phyloP scores from a whole-genome alignment of 2,888 invertebrate species.

The Perithous albicinctus region DNA sequence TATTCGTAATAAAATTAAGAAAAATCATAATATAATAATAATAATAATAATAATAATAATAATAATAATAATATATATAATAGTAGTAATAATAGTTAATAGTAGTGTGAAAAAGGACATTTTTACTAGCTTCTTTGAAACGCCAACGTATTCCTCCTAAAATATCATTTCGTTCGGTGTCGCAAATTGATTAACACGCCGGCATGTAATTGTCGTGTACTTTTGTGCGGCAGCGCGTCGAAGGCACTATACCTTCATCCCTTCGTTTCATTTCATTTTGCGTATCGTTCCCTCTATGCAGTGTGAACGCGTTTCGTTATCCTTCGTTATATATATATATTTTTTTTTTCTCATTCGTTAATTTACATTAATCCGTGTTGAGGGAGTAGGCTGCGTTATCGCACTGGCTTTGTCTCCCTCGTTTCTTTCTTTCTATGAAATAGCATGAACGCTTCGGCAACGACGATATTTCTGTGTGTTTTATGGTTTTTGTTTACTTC shows the following conservation, averaged over 20 bases:
- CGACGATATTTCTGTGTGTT: slow-evolving; percentile 32
- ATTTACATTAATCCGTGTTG: slow-evolving; percentile 44
- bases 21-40: slow-evolving; percentile 62
- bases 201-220: slow-evolving; percentile 65
- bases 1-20: slow-evolving; percentile 68
- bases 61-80: slow-evolving; percentile 61
- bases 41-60: slow-evolving; percentile 66
- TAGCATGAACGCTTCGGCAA: slow-evolving; percentile 47
- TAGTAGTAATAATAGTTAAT: slow-evolving; percentile 66
- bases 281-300: slow-evolving; percentile 32
- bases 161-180: slow-evolving; percentile 64
- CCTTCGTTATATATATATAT: slow-evolving; percentile 14
- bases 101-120: slow-evolving; percentile 71
- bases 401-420: neutral
- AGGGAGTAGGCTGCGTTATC: slow-evolving; percentile 17
- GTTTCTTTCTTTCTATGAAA: slow-evolving; percentile 15
- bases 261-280: slow-evolving; percentile 44
- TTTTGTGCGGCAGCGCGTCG: slow-evolving; percentile 74
- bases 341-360: slow-evolving; percentile 39
- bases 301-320: slow-evolving; percentile 36
- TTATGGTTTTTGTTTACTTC: slow-evolving; percentile 30
- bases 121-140: slow-evolving; percentile 69
- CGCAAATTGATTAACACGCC: slow-evolving; percentile 61
- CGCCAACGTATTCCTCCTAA: slow-evolving; percentile 70
- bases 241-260: slow-evolving; percentile 72